Evolutionary conservation across 2,113 vertebrate species (phyloP), one percentile per base, ranked within the genome.

Genomic region (Euleptes europaea): DNA sequence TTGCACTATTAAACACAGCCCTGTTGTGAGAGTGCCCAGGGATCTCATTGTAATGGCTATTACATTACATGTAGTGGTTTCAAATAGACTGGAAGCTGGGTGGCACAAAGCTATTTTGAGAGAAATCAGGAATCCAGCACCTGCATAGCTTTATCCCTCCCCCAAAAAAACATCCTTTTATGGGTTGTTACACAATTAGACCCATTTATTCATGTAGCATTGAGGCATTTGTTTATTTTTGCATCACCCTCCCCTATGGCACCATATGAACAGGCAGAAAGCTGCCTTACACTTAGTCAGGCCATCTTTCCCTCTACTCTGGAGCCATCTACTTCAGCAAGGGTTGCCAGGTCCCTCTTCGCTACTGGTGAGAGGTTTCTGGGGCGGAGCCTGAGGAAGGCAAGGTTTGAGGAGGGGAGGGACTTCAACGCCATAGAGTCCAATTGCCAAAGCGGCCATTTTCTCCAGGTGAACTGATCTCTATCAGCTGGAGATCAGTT

Each of bases 1-100:
- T 1, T n/a, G 67, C 87, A 76, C 88, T 89, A 87, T 95, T 92
- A 91, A 93, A 88, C 73, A 84, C 85, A 1, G 6, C 63, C 84
- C 80, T 83, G 60, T 91, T 91, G 70, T 87, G 87, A 91, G 85
- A 0, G 0, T 85, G 91, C 80, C 92, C 92, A 89, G 81, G 60
- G 65, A 86, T 89, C 90, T 85, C 33, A 82, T n/a, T 87, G 51
- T 85, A 87, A 84, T 85, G 87, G 86, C 40, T 92, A 87, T 85
- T 92, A 72, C 65, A n/a, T 85, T 89, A 70, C 83, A 91, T 80
- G 54, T 0, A 0, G 63, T 0, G 1, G 17, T 70, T 66, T 86
- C 73, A 13, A 0, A 3, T 44, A 35, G 65, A 88, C 51, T 0
- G 0, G 76, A 63, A 40, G 23, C 71, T 2, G 1, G 28, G 38